phyloP scores from a whole-genome alignment of 2,113 vertebrate genomes.

The Thunnus thynnus region DNA sequence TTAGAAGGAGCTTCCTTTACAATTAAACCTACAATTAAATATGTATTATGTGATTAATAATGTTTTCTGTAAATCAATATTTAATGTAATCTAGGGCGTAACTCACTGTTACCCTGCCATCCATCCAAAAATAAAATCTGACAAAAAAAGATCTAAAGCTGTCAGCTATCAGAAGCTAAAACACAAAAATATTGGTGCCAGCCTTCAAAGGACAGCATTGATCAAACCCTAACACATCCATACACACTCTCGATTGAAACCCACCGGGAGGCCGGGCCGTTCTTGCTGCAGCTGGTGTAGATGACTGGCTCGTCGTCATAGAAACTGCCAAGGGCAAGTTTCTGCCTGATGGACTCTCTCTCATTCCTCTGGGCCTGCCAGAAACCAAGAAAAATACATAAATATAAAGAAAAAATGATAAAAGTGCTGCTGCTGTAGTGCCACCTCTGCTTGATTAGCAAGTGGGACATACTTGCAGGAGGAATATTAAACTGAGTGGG shows the following conservation, averaged over 20 bases:
- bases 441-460: conserved; percentile 5
- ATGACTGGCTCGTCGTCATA: conserved; percentile 98
- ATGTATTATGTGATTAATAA: background rate
- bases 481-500: background rate
- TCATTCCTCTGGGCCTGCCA: conserved; percentile 97
- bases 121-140: conserved; percentile 10
- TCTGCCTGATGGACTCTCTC: conserved; percentile 98
- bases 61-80: background rate
- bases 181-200: conserved; percentile 10
- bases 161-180: conserved; percentile 2
- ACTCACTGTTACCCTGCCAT: background rate
- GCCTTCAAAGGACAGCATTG: conserved; percentile 44
- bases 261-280: conserved; percentile 92
- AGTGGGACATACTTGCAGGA: background rate
- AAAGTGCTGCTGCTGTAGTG: conserved; percentile 10
- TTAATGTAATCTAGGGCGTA: background rate
- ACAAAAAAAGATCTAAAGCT: conserved; percentile 1
- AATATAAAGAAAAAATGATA: conserved; percentile 34
- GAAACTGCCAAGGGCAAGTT: conserved; percentile 98
- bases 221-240: conserved; percentile 48
- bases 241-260: conserved; percentile 62
- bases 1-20: background rate
- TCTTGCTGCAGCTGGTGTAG: conserved; percentile 96
- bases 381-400: conserved; percentile 46
- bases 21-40: background rate